These are phyloP conservation scores for Urechis unicinctus DNA, from an alignment of 2,888 invertebrate species.

Conservation along the genomic window DNA sequence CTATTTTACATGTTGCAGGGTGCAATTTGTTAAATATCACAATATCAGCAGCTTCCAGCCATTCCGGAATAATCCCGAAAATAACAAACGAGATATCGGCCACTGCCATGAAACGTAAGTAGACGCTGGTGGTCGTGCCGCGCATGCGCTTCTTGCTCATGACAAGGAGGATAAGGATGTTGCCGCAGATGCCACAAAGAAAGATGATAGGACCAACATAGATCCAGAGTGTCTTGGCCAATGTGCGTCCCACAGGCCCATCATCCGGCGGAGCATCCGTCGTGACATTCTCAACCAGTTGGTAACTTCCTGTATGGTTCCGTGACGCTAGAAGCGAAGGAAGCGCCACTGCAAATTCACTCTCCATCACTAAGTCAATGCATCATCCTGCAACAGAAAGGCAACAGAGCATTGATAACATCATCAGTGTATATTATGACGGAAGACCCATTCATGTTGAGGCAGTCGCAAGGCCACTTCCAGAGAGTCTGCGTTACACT, in stretches of 20 bases:
- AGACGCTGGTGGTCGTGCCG: slow-evolving; percentile 22
- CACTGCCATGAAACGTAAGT: slow-evolving; percentile 20
- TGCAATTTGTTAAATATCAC: slow-evolving; percentile 6
- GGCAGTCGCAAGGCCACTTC: no score
- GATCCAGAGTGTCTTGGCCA: slow-evolving; percentile 15
- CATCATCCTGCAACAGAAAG: no score
- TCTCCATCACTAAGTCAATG: no score
- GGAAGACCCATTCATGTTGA: no score
- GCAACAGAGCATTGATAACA: no score
- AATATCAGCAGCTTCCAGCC: slow-evolving; percentile 10
- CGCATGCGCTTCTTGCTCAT: slow-evolving; percentile 16
- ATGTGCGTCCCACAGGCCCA: background rate
- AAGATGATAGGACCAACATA: slow-evolving; percentile 23
- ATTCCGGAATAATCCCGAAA: slow-evolving; percentile 22
- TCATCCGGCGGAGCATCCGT: no score
- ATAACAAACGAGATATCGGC: slow-evolving; percentile 22
- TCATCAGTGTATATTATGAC: no score
- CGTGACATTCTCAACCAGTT: no score
- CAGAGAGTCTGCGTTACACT: no score
- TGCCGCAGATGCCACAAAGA: slow-evolving; percentile 20
- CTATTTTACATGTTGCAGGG: slow-evolving; percentile 11
- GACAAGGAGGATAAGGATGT: slow-evolving; percentile 19
- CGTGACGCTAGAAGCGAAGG: no score
- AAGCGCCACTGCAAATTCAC: no score
- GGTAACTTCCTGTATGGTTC: no score